These are phyloP conservation scores for Tortrix viridana DNA, from an alignment of 2,888 invertebrate species.

Conservation along the genomic window DNA sequence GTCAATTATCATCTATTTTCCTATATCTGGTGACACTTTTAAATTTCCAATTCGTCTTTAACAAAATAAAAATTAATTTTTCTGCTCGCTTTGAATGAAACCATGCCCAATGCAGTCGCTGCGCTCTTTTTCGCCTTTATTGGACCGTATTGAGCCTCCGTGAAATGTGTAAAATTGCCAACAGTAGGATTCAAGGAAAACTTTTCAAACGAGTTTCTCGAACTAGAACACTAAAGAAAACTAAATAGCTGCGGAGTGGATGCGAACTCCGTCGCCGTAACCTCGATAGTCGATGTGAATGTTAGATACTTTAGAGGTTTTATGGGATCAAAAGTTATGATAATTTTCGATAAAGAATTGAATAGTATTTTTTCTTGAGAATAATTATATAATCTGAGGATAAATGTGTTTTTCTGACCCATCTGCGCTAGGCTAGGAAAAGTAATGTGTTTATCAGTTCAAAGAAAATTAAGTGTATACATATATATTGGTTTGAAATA, in stretches of 20 bases:
- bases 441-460: too few species aligned
- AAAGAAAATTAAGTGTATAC: too few species aligned
- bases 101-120: constrained; percentile 42
- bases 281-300: constrained; percentile 15
- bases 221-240: constrained; percentile 56
- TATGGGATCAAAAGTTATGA: neutral
- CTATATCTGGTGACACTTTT: too few species aligned
- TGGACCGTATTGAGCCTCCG: constrained; percentile 64
- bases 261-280: constrained; percentile 41
- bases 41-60: too few species aligned
- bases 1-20: too few species aligned
- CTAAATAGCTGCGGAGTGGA: constrained; percentile 51
- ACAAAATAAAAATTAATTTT: too few species aligned
- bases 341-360: neutral
- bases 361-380: too few species aligned
- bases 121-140: constrained; percentile 58
- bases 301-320: constrained; percentile 25
- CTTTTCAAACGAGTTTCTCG: constrained; percentile 61
- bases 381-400: too few species aligned
- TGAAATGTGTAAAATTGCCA: constrained; percentile 70
- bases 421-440: too few species aligned
- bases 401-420: too few species aligned
- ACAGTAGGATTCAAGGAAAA: constrained; percentile 61
- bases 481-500: too few species aligned
- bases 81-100: constrained; percentile 35